These are phyloP conservation scores for Ophthalmolycus amberensis DNA, from an alignment of 2,113 vertebrate genomes.

Conservation along the genomic window DNA sequence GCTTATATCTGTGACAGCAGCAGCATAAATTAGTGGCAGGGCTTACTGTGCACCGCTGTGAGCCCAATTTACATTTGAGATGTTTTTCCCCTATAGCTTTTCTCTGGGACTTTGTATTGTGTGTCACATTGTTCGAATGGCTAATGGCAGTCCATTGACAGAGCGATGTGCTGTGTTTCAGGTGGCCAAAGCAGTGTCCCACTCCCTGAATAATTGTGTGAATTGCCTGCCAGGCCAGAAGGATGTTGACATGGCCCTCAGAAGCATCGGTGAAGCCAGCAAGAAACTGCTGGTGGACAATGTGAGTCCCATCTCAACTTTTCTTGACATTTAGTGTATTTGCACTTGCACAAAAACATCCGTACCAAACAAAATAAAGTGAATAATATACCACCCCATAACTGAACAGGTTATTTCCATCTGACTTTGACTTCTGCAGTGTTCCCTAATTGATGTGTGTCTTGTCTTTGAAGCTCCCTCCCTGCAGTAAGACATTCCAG, in stretches of 20 bases:
- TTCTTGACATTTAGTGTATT: conserved; percentile 17
- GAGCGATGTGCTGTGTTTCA: conserved; percentile 73
- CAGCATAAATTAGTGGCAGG: conserved; percentile 76
- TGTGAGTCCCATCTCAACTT: conserved; percentile 81
- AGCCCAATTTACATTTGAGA: conserved; percentile 75
- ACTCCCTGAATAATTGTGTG: conserved; percentile 98
- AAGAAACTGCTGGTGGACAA: conserved; percentile 97
- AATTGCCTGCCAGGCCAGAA: conserved; percentile 99
- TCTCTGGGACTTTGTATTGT: conserved; percentile 42
- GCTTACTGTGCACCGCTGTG: conserved; percentile 63
- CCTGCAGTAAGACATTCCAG: conserved; percentile 95
- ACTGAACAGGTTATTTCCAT: conserved; percentile 17
- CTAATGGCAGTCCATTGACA: conserved; percentile 51
- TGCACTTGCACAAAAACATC: conserved; percentile 2
- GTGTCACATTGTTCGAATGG: conserved; percentile 62
- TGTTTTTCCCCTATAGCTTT: conserved; percentile 39
- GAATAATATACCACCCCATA: neutral
- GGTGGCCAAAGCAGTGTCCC: conserved; percentile 99
- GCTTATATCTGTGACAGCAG: conserved; percentile 77
- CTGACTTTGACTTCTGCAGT: conserved; percentile 6
- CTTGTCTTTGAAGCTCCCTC: conserved; percentile 86
- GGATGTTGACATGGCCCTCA: conserved; percentile 97
- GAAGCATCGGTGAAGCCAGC: conserved; percentile 98
- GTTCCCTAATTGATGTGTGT: conserved; percentile 29
- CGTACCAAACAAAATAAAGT: neutral